A percentile compares a stretch with the other conserved stretches of the same genome.
These are phyloP conservation scores for Subanguina moxae DNA, from an alignment of 1,140 invertebrate genomes.

Conservation along the genomic window DNA sequence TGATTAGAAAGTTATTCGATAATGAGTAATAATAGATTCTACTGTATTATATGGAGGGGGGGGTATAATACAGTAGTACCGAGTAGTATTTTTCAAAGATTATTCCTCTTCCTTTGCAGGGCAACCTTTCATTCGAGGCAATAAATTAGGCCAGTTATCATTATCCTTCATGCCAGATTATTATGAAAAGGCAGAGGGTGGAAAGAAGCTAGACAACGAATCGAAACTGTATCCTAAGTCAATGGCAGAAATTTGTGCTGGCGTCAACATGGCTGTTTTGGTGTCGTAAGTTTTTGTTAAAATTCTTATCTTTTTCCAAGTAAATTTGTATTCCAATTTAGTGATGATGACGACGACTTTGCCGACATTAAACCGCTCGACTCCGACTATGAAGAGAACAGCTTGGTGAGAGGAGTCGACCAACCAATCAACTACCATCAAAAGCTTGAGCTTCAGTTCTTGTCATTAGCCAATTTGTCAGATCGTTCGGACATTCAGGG, in stretches of 20 bases:
- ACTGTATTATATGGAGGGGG: neutral
- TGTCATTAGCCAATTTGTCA: slow-evolving; percentile 13
- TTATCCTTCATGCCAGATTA: slow-evolving; percentile 45
- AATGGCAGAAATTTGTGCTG: slow-evolving; percentile 28
- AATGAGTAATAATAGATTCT: neutral
- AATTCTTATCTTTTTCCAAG: neutral
- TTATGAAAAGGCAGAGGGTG: slow-evolving; percentile 38
- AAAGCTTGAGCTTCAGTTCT: neutral
- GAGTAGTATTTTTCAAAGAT: neutral
- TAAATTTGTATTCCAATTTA: neutral
- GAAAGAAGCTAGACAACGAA: slow-evolving; percentile 32
- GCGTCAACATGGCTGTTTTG: slow-evolving; percentile 12
- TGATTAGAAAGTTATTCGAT: neutral
- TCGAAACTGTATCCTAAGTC: slow-evolving; percentile 13
- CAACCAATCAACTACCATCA: neutral
- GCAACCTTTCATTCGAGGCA: slow-evolving; percentile 21
- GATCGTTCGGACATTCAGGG: slow-evolving; percentile 12
- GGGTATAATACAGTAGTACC: no score
- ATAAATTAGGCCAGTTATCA: slow-evolving; percentile 22
- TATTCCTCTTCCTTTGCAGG: slow-evolving; percentile 13
- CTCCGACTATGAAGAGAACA: slow-evolving; percentile 1
- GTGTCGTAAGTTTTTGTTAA: neutral
- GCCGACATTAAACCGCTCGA: slow-evolving; percentile 11
- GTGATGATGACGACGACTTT: slow-evolving; percentile 24
- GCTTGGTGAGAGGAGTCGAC: neutral